Percentiles rank a stretch among this genome's conserved stretches.
These are phyloP conservation scores for Latheticus oryzae DNA, from an alignment of 2,888 invertebrate genomes.

Conservation along the genomic window DNA sequence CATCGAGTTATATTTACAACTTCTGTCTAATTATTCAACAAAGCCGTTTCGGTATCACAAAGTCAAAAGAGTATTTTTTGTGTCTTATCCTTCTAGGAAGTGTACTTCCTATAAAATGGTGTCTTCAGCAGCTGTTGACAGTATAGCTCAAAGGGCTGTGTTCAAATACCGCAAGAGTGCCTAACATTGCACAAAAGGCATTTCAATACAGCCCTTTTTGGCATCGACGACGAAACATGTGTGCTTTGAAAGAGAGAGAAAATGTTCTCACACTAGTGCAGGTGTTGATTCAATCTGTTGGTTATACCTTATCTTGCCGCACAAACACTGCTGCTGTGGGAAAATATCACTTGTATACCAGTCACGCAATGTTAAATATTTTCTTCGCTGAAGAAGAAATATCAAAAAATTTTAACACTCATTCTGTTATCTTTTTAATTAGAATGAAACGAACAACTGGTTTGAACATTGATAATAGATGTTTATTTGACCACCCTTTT, in stretches of 20 bases:
- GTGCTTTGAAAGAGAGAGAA: too few relatives aligned
- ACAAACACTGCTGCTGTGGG: conserved; percentile 60
- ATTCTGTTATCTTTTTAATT: too few relatives aligned
- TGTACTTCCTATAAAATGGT: conserved; percentile 27
- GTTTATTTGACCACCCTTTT: too few relatives aligned
- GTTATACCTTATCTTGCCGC: conserved; percentile 60
- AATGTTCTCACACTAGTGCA: conserved; percentile 61
- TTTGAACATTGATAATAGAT: too few relatives aligned
- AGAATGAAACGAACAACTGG: too few relatives aligned
- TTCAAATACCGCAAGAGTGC: conserved; percentile 53
- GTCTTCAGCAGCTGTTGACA: conserved; percentile 39
- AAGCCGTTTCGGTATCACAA: conserved; percentile 21
- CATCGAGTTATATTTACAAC: conserved; percentile 6
- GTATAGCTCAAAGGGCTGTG: conserved; percentile 29
- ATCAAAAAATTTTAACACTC: too few relatives aligned
- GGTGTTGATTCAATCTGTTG: conserved; percentile 61
- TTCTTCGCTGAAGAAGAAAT: too few relatives aligned
- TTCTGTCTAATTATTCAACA: conserved; percentile 10
- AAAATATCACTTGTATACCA: conserved; percentile 53
- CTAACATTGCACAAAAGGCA: conserved; percentile 53
- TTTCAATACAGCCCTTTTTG: conserved; percentile 46
- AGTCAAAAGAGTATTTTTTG: conserved; percentile 29
- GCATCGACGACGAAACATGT: conserved; percentile 31
- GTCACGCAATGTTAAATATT: conserved; percentile 39
- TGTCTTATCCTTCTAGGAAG: conserved; percentile 35